Base-by-base conservation (phyloP, 1,140 invertebrate species). In the Cydia amplana region DNA sequence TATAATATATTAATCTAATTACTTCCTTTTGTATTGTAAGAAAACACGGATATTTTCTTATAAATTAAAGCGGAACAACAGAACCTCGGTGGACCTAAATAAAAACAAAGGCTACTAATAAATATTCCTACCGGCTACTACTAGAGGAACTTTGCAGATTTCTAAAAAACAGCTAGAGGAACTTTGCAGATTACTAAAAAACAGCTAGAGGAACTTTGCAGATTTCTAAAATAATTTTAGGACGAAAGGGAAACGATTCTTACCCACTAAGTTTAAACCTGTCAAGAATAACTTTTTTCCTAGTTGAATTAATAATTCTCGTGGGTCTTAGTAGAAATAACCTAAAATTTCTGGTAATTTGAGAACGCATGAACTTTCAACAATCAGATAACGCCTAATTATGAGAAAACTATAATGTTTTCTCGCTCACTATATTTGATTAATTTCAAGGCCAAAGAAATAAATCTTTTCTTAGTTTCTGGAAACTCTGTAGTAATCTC, bases 391-490 rank as follows among this genome's bases (percentile, higher is more conserved):
- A 23, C 2, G 2, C 4, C 14, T 18, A 9, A 23, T 20, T 60
- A 18, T 60, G n/a, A 23, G 23, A 60, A 60, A 60, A 60, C 18
- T 23, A 23, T 20, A 60, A 60, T 60, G 6, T 60, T 20, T 18
- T 55, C n/a, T 18, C n/a, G 18, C 55, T 55, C 51, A n/a, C 51
- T 1, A n/a, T n/a, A 18, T 0, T 55, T 55, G 6, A 60, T 23
- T 60, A 60, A 60, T 60, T 20, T 43, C 16, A 70, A 70, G 32
- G 65, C 16, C n/a, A 40, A 23, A 12, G 6, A 70, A 43, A 70
- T 70, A 36, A 67, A 67, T 67, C 64, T 36, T 67, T 1, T 0
- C n/a, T 4, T 70, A 70, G 65, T 70, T 70, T 40, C 65, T 40
- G 65, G 14, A 36, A 70, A 40, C 9, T n/a, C 65, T 70, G 18